Evolutionary conservation across 2,113 vertebrate genomes (phyloP), one percentile per base, ranked within the genome.

Genomic region (Mastomys natalensis): DNA sequence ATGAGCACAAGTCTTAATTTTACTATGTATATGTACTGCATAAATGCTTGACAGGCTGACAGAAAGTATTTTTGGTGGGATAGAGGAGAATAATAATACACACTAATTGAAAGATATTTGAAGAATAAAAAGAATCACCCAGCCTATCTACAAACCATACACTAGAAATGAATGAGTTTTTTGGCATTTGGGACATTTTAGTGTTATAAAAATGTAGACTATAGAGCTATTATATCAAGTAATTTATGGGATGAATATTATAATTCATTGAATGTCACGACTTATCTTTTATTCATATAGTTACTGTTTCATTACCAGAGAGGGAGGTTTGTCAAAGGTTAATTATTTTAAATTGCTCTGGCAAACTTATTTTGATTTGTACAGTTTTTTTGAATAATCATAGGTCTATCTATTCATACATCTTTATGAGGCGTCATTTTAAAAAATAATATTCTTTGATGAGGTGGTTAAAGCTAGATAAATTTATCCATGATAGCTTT

Each of bases 231-330:
- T 93, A 97, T 98, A 98, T 97, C 97, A 96, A 98, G 96, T 97
- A 98, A 98, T 98, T 98, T 98, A 98, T 98, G 97, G 97, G 97
- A 98, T 96, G 98, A 98, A 98, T 98, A 98, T 98, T 98, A 97
- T 98, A 99, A 98, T 98, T 98, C 98, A 98, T 26, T 98, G 98
- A 98, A 98, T 98, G 98, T 98, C 98, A 98, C 0, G 97, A 98
- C 98, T 99, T 98, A 99, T 98, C 98, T 99, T 99, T 99, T 99
- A 99, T 99, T 99, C 98, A 99, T 99, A 98, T 97, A 98, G 98
- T 98, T 98, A 98, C 98, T 98, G 98, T 97, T 98, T 98, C 98
- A 98, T 99, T 98, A 98, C 97, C 97, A 98, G 98, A 98, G 97
- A 98, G 96, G 94, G 97, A 98, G 97, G 98, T 98, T 98, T 99